A percentile compares a stretch with the other conserved stretches of the same genome.
These are phyloP conservation scores for Drosophila sordidapex DNA, from an alignment of 2,888 invertebrate species.

Conservation along the genomic window DNA sequence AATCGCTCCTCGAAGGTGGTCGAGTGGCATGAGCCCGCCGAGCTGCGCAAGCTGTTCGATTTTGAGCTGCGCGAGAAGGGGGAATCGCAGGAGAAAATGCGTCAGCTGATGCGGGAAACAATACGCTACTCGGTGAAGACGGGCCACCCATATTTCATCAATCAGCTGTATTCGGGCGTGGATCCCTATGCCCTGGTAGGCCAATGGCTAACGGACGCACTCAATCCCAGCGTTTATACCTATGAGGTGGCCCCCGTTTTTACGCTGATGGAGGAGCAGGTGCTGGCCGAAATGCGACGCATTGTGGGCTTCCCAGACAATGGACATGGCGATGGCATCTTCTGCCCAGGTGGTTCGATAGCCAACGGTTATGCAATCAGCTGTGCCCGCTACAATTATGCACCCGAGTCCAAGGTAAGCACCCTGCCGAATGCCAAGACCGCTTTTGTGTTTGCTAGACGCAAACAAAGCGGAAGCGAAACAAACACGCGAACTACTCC, in stretches of 20 bases:
- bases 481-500: slow-evolving; percentile 38
- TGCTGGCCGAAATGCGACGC: slow-evolving; percentile 91
- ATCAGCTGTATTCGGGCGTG: slow-evolving; percentile 93
- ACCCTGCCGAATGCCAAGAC: slow-evolving; percentile 44
- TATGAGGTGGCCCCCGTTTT: slow-evolving; percentile 96
- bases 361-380: slow-evolving; percentile 97
- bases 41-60: slow-evolving; percentile 89
- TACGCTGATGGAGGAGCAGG: slow-evolving; percentile 93
- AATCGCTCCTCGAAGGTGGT: slow-evolving; percentile 90
- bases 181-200: slow-evolving; percentile 94
- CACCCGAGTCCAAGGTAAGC: slow-evolving; percentile 90
- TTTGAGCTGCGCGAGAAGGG: slow-evolving; percentile 87
- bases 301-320: slow-evolving; percentile 91
- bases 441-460: slow-evolving; percentile 26
- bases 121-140: slow-evolving; percentile 95
- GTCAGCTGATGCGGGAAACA: slow-evolving; percentile 89
- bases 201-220: slow-evolving; percentile 93
- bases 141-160: slow-evolving; percentile 95
- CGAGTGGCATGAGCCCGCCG: slow-evolving; percentile 92
- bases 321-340: slow-evolving; percentile 92
- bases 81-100: slow-evolving; percentile 88
- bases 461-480: slow-evolving; percentile 48
- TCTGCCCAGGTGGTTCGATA: slow-evolving; percentile 95
- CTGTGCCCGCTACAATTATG: slow-evolving; percentile 90
- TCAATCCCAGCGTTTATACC: slow-evolving; percentile 95